Evolutionary conservation across 2,113 vertebrate species (phyloP).

Genomic region (Lepisosteus oculatus): DNA sequence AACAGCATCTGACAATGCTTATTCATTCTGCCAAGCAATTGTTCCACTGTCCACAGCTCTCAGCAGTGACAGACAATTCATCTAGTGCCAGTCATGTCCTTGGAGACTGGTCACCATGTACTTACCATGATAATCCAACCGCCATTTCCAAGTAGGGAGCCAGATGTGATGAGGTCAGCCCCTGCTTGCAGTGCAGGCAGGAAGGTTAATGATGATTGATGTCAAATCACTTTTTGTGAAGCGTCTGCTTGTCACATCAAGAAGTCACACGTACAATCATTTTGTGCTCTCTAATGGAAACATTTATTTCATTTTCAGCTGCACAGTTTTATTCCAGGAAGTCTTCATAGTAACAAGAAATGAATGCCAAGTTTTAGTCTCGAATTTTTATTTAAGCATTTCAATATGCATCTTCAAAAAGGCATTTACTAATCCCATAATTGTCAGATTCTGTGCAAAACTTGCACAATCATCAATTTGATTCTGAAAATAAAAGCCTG

Average conservation of each 20-base stretch:
- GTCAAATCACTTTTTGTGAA: constrained; percentile 61
- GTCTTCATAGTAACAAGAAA: neutral
- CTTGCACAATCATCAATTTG: too few species aligned
- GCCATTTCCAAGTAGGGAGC: constrained; percentile 68
- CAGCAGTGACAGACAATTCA: constrained; percentile 70
- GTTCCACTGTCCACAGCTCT: constrained; percentile 51
- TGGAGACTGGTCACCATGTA: constrained; percentile 56
- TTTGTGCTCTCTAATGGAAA: constrained; percentile 26
- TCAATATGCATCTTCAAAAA: too few species aligned
- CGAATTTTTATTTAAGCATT: neutral
- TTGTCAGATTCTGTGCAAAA: too few species aligned
- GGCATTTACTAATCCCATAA: too few species aligned
- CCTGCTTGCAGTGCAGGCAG: constrained; percentile 50
- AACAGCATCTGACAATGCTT: neutral
- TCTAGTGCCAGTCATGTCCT: constrained; percentile 62
- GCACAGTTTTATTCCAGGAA: constrained; percentile 20
- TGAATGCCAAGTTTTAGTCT: neutral
- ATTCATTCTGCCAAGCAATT: constrained; percentile 32
- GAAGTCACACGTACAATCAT: constrained; percentile 46
- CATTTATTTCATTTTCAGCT: constrained; percentile 27
- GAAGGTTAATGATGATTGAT: constrained; percentile 81
- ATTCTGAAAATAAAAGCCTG: too few species aligned
- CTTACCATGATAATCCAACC: constrained; percentile 62
- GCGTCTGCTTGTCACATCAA: constrained; percentile 55
- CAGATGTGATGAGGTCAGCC: constrained; percentile 70